Conservation (phyloP, 2,797 vertebrate species). For the Oreonectes daqikongensis region DNA sequence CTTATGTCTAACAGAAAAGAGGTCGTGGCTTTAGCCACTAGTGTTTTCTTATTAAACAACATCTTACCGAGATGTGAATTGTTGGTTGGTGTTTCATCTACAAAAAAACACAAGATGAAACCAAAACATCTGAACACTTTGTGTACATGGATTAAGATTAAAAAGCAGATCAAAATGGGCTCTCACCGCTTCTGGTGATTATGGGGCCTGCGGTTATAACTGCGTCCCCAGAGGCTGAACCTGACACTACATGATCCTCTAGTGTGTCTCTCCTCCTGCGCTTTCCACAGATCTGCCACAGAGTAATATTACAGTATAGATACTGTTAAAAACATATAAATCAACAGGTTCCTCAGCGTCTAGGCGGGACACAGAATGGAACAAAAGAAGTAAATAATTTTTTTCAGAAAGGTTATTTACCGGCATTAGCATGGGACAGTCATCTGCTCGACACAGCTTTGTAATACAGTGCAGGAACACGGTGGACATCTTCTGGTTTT, state of each 20-base stretch:
- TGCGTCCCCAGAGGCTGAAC: conserved; percentile 81
- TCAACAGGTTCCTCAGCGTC: too few relatives aligned
- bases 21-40: neutral
- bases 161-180: neutral
- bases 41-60: neutral
- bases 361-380: too few relatives aligned
- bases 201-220: conserved; percentile 94
- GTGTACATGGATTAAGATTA: neutral
- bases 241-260: conserved; percentile 71
- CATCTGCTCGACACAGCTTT: conserved; percentile 91
- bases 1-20: neutral
- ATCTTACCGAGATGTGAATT: conserved; percentile 94
- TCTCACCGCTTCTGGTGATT: conserved; percentile 91
- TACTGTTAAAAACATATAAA: neutral
- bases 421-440: conserved; percentile 91
- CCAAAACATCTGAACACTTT: neutral
- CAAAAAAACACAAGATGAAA: conserved; percentile 50
- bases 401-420: conserved; percentile 73
- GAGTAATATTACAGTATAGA: conserved; percentile 49
- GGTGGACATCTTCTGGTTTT: conserved; percentile 98
- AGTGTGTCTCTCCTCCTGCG: conserved; percentile 80
- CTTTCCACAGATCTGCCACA: conserved; percentile 86
- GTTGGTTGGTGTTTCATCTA: conserved; percentile 93
- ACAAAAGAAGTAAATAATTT: neutral
- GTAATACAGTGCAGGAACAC: conserved; percentile 97